Percentiles rank a stretch among this genome's conserved stretches.
Conservation (phyloP, 2,888 invertebrate genomes). For the Drosophila prolongata region DNA sequence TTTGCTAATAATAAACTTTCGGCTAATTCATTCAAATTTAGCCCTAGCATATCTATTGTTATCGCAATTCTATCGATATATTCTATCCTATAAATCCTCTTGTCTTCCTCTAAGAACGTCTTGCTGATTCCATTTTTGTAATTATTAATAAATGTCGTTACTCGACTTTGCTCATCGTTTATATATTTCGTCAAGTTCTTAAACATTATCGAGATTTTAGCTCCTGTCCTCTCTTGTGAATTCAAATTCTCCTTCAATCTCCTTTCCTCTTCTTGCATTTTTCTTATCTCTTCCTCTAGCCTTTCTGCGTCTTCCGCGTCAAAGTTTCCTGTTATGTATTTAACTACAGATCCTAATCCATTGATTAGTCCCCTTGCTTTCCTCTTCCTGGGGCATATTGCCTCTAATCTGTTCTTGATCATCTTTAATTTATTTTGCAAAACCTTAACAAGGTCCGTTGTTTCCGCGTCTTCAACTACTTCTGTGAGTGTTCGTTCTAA, state of each 20-base stretch:
- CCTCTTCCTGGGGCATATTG: neutral
- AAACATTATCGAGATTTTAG: neutral
- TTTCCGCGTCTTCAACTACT: no score
- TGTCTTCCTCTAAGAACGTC: neutral
- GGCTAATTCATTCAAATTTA: neutral
- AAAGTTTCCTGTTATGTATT: no score
- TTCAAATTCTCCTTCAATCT: neutral
- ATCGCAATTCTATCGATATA: constrained; percentile 1
- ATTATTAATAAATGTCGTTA: neutral
- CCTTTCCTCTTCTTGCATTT: neutral
- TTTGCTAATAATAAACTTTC: neutral
- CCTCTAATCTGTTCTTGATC: neutral
- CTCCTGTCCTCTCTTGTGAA: neutral
- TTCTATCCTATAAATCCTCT: neutral
- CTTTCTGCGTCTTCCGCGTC: no score
- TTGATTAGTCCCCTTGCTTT: neutral
- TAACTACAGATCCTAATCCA: no score
- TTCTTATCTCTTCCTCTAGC: neutral
- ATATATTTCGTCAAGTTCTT: neutral
- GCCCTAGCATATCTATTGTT: neutral
- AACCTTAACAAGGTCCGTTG: no score
- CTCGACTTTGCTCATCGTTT: neutral
- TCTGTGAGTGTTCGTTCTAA: no score
- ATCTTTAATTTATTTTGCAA: neutral
- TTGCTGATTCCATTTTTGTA: constrained; percentile 1